Base-by-base conservation (phyloP, 2,888 invertebrate species). In the Synergus gifuensis region DNA sequence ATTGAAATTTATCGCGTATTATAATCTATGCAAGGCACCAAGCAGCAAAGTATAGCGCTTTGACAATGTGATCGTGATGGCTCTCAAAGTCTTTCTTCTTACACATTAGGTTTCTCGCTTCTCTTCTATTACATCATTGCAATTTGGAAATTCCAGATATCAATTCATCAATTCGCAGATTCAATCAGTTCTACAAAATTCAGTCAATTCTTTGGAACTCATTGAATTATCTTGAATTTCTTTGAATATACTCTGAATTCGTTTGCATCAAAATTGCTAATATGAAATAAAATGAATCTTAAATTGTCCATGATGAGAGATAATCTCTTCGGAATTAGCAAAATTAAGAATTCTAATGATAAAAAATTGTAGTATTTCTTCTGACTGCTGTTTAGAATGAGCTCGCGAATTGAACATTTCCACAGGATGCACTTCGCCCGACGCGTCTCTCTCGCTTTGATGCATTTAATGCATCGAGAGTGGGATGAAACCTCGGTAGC, bases 61-160 rank as follows among this genome's bases (percentile, higher is more conserved):
- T 86, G 84, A 87, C 85, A 84, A 88, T 89, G 88, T 88, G 88
- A 88, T 89, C 86, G 60, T 85, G 36, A 36, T 86, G 86, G 83
- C 87, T 87, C 85, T 87, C 83, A 83, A 85, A 85, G 84, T 84
- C 83, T 85, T 84, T 86, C 83, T 84, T 81, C 82, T 82, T 81
- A 76, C 77, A 78, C 69, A 76, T 83, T 78, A 78, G 76, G 73
- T 81, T 82, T 79, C 80, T 42, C 79, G 76, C 78, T 81, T 80
- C 49, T 46, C 67, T 67, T 69, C 36, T 40, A n/a, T 62, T 18
- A 28, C 28, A 28, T 28, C 28, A 28, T 28, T 28, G 28, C 28
- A 28, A 3, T 28, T 28, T 28, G 3, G 28, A 28, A 28, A 28
- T 3, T 28, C 28, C 28, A 28, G 22, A 28, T 28, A 28, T 28